phyloP scores from a whole-genome alignment of 1,140 invertebrate genomes.

The Augochlora pura region DNA sequence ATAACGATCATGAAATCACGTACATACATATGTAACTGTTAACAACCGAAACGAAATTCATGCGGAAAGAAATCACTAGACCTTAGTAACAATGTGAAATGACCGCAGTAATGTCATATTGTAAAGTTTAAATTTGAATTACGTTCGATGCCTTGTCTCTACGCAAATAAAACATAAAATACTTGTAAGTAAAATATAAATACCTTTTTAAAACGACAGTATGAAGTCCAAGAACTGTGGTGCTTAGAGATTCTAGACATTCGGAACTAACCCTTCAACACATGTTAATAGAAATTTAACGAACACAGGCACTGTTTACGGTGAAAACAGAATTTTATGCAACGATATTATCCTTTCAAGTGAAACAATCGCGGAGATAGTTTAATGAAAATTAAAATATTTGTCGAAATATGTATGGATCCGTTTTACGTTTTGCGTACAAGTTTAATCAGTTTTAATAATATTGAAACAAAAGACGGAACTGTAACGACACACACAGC shows the following conservation, averaged over 20 bases:
- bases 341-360: not conserved
- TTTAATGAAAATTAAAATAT: conserved; percentile 21
- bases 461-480: conserved; percentile 42
- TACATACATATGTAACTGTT: not conserved
- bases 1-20: not conserved
- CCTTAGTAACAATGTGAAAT: conserved; percentile 31
- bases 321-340: conserved; percentile 4
- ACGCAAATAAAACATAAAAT: not conserved
- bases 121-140: conserved; percentile 34
- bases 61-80: conserved; percentile 15
- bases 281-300: conserved; percentile 6
- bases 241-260: conserved; percentile 15
- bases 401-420: not conserved
- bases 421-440: conserved; percentile 11
- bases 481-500: conserved; percentile 5
- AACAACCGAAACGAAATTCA: not conserved
- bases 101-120: not conserved
- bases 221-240: conserved; percentile 13
- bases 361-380: not conserved
- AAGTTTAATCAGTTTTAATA: conserved; percentile 42
- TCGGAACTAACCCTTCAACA: conserved; percentile 29
- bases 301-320: not conserved
- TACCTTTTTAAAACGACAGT: conserved; percentile 32
- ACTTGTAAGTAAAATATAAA: conserved; percentile 7
- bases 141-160: not conserved